Evolutionary conservation across 2,888 invertebrate genomes (phyloP).

Genomic region (Patella depressa): DNA sequence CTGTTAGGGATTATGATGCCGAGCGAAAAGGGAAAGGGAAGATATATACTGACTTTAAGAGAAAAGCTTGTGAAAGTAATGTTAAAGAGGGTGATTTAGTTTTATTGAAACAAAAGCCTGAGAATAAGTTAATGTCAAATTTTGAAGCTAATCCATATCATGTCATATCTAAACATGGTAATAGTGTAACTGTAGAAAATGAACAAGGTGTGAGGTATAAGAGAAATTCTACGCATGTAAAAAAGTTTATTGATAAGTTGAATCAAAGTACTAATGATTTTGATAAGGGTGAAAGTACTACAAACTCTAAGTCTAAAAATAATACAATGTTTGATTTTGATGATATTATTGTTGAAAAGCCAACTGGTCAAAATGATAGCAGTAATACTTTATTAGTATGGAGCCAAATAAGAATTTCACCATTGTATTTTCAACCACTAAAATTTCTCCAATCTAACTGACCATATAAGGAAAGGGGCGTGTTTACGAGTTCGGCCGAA

Average conservation of each 20-base stretch:
- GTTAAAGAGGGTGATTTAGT: conserved; percentile 20
- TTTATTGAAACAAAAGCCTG: conserved; percentile 16
- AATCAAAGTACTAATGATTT: neutral
- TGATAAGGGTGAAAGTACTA: neutral
- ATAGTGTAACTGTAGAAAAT: conserved; percentile 1
- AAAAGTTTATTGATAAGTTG: conserved; percentile 1
- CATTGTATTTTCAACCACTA: no score
- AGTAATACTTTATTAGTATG: neutral
- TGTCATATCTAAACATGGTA: neutral
- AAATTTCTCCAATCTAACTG: no score
- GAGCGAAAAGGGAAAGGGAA: conserved; percentile 21
- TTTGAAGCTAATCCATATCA: conserved; percentile 2
- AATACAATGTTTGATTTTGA: conserved; percentile 7
- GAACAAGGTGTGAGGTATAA: conserved; percentile 2
- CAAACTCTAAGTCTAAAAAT: neutral
- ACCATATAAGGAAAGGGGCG: no score
- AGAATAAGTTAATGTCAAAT: neutral
- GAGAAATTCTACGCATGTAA: neutral
- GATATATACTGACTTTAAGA: conserved; percentile 16
- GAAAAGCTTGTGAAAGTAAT: conserved; percentile 15
- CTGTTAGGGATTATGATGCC: conserved; percentile 22
- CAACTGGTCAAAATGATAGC: neutral
- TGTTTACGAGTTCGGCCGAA: no score
- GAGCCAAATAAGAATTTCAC: no score
- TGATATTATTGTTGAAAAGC: conserved; percentile 4